phyloP scores from a whole-genome alignment of 2,888 invertebrate species.

The Ophioninae sp. region DNA sequence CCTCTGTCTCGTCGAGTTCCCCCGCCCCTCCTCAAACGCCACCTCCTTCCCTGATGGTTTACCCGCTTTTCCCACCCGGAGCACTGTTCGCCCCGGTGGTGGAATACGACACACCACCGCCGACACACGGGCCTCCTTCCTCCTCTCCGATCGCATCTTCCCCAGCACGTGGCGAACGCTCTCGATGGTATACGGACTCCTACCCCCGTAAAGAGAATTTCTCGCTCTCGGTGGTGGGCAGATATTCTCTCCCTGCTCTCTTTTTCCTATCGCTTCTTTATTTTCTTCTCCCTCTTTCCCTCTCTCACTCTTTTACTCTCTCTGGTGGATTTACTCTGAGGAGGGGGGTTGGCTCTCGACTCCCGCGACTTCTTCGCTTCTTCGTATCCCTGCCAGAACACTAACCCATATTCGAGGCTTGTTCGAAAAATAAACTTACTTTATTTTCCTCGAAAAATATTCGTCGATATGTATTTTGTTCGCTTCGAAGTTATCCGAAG shows the following conservation, averaged over 20 bases:
- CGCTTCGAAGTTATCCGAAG: no score
- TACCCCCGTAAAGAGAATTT: conserved; percentile 55
- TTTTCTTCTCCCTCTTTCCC: conserved; percentile 55
- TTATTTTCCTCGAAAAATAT: no score
- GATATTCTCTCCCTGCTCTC: conserved; percentile 54
- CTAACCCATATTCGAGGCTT: background rate
- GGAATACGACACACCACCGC: conserved; percentile 61
- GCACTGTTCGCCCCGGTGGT: conserved; percentile 59
- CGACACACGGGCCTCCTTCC: conserved; percentile 57
- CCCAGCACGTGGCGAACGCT: conserved; percentile 56
- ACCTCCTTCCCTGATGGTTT: conserved; percentile 72
- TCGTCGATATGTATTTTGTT: no score
- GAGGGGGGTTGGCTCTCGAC: conserved; percentile 58
- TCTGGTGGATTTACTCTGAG: conserved; percentile 41
- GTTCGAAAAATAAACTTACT: background rate
- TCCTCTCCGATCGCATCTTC: conserved; percentile 55
- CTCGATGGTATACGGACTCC: conserved; percentile 51
- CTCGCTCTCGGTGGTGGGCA: conserved; percentile 59
- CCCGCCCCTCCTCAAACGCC: conserved; percentile 70
- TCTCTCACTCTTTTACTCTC: conserved; percentile 59
- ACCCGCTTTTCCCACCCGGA: conserved; percentile 67
- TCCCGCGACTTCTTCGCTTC: conserved; percentile 36
- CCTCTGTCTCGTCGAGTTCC: conserved; percentile 62
- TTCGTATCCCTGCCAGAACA: conserved; percentile 10
- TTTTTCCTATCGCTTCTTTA: conserved; percentile 64